phyloP scores from a whole-genome alignment of 30 jellyfish, hydroid and myxozoan species.

The Clytia hemisphaerica region DNA sequence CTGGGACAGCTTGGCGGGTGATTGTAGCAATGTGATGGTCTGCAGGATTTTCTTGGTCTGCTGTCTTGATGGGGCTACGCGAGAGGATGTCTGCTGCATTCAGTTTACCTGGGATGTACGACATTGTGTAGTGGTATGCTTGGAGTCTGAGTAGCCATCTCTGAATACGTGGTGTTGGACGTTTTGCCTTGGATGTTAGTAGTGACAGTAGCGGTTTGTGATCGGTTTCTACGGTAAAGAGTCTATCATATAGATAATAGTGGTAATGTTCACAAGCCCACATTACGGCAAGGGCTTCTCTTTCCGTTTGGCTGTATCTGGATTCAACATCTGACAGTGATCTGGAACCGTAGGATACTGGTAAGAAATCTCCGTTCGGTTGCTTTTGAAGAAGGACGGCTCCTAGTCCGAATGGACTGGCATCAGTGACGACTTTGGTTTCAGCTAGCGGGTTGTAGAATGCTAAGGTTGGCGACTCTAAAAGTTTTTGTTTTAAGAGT shows the following conservation, averaged over 20 bases:
- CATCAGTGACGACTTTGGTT: slow-evolving; percentile 40
- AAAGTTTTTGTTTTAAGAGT: slow-evolving; percentile 34
- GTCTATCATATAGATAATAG: slow-evolving; percentile 34
- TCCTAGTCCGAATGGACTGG: slow-evolving; percentile 26
- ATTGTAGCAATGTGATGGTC: too few species aligned
- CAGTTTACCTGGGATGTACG: too few species aligned
- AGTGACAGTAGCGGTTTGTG: slow-evolving; percentile 35
- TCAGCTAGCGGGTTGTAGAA: slow-evolving; percentile 34
- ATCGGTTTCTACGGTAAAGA: slow-evolving; percentile 35
- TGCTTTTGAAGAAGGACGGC: slow-evolving; percentile 21
- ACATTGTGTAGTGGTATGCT: too few species aligned
- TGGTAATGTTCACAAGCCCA: slow-evolving; percentile 40
- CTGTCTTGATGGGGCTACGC: too few species aligned
- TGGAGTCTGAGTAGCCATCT: too few species aligned
- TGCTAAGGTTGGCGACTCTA: slow-evolving; percentile 20
- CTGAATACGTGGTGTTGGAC: too few species aligned
- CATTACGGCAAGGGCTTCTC: slow-evolving; percentile 37
- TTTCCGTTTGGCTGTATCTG: slow-evolving; percentile 38
- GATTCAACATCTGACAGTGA: slow-evolving; percentile 35
- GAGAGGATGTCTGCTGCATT: too few species aligned
- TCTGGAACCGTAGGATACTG: slow-evolving; percentile 17
- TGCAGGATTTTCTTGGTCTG: too few species aligned
- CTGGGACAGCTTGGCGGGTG: too few species aligned
- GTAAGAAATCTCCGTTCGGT: slow-evolving; percentile 16
- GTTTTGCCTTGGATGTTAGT: too few species aligned